These are phyloP conservation scores for Indicator indicator DNA, from an alignment of 2,113 vertebrate species.

Conservation along the genomic window DNA sequence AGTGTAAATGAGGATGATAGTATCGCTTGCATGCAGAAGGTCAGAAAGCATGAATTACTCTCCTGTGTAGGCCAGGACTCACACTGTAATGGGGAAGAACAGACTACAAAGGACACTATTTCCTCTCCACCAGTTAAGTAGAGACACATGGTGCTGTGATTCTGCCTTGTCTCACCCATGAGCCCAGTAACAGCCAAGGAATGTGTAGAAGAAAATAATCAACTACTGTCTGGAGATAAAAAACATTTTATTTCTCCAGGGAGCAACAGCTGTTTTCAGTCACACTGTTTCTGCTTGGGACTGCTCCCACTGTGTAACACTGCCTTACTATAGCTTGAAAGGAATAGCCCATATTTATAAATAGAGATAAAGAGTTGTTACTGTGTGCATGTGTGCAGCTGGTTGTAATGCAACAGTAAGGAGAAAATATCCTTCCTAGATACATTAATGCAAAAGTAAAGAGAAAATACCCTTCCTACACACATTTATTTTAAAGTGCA, in stretches of 20 bases:
- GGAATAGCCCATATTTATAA: slow-evolving; percentile 42
- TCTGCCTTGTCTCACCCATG: neutral
- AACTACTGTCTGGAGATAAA: slow-evolving; percentile 37
- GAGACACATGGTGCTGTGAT: neutral
- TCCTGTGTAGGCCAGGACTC: slow-evolving; percentile 3
- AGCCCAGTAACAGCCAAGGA: slow-evolving; percentile 1
- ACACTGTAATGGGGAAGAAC: neutral
- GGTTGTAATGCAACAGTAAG: slow-evolving; percentile 14
- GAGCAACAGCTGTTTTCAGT: slow-evolving; percentile 54
- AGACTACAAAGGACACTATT: neutral
- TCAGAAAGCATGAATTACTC: slow-evolving; percentile 46
- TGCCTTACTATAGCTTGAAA: neutral
- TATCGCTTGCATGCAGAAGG: slow-evolving; percentile 52
- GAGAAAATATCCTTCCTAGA: slow-evolving; percentile 36
- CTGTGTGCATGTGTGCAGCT: neutral
- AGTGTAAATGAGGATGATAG: slow-evolving; percentile 50
- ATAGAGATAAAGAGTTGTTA: slow-evolving; percentile 21
- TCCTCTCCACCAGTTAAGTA: neutral
- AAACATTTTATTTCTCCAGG: slow-evolving; percentile 25
- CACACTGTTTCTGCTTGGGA: slow-evolving; percentile 8
- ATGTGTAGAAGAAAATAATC: neutral
- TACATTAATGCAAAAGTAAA: slow-evolving; percentile 35
- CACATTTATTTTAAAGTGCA: slow-evolving; percentile 9
- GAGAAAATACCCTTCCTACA: slow-evolving; percentile 49
- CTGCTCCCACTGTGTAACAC: slow-evolving; percentile 1